Conservation (phyloP, 2,113 vertebrate species). For the Bagarius yarrelli region DNA sequence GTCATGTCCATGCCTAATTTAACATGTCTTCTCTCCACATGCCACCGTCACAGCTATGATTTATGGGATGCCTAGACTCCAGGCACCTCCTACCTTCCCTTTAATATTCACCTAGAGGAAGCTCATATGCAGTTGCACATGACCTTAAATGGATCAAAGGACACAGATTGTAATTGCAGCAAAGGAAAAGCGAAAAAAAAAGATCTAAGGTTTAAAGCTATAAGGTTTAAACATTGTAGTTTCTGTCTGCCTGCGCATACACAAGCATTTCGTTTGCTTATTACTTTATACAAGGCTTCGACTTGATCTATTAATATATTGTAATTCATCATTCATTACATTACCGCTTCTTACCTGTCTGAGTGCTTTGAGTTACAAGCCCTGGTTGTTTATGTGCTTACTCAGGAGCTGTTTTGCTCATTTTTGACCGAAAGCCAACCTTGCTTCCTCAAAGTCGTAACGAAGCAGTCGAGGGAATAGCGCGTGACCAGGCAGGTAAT, state of each 20-base stretch:
- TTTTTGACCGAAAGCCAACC: conserved; percentile 13
- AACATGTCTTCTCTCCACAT: neutral
- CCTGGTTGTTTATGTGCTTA: neutral
- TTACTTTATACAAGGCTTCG: neutral
- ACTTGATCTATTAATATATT: neutral
- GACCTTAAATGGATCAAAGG: conserved; percentile 21
- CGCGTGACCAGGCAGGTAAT: conserved; percentile 22
- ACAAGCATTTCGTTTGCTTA: neutral
- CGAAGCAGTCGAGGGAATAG: conserved; percentile 23
- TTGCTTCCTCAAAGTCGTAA: conserved; percentile 21
- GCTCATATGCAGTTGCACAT: neutral
- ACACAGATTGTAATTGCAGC: conserved; percentile 35
- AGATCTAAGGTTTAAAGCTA: neutral
- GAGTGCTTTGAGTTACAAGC: conserved; percentile 1
- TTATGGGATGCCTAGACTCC: neutral
- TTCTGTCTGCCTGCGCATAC: neutral
- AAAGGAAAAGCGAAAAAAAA: conserved; percentile 13
- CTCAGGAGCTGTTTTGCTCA: neutral
- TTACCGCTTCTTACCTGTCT: conserved; percentile 8
- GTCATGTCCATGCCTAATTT: conserved; percentile 25
- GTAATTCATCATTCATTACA: conserved; percentile 9
- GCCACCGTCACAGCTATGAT: neutral
- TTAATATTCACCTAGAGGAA: conserved; percentile 20
- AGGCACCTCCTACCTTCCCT: conserved; percentile 2
- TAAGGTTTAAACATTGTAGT: neutral